phyloP scores from a whole-genome alignment of 2,888 invertebrate genomes.

The Lithophane ornitopus region DNA sequence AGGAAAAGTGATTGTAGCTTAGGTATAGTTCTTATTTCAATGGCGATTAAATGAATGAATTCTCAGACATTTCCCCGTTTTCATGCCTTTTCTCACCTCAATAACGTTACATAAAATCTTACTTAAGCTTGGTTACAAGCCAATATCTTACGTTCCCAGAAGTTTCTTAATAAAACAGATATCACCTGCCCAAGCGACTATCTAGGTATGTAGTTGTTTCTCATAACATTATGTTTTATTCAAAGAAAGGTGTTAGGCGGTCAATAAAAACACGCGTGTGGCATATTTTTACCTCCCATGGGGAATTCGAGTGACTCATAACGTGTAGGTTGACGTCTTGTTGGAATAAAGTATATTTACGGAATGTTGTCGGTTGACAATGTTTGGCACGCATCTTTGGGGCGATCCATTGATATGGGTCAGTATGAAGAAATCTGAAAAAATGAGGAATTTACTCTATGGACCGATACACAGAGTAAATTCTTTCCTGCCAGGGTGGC shows the following conservation, averaged over 20 bases:
- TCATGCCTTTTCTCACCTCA: not conserved
- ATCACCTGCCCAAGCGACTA: conserved; percentile 32
- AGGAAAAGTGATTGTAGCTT: not conserved
- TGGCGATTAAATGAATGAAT: not conserved
- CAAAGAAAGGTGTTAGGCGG: conserved; percentile 29
- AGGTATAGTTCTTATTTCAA: not conserved
- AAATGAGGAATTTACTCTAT: not conserved
- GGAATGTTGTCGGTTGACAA: not conserved
- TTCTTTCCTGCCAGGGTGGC: too few relatives aligned
- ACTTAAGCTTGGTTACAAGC: not conserved
- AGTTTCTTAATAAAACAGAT: conserved; percentile 48
- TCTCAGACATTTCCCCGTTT: not conserved
- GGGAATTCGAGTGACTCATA: conserved; percentile 39
- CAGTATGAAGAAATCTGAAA: not conserved
- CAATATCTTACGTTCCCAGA: conserved; percentile 26
- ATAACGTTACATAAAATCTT: conserved; percentile 1
- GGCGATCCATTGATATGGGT: not conserved
- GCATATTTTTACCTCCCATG: conserved; percentile 16
- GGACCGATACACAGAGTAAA: too few relatives aligned
- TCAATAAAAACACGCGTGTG: conserved; percentile 41
- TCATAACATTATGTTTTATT: conserved; percentile 42
- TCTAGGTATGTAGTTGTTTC: not conserved
- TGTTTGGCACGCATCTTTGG: too few relatives aligned
- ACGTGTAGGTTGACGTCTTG: not conserved
- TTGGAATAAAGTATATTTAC: not conserved